Evolutionary conservation across 2,797 vertebrate genomes (phyloP).

Genomic region (Takifugu ocellatus): DNA sequence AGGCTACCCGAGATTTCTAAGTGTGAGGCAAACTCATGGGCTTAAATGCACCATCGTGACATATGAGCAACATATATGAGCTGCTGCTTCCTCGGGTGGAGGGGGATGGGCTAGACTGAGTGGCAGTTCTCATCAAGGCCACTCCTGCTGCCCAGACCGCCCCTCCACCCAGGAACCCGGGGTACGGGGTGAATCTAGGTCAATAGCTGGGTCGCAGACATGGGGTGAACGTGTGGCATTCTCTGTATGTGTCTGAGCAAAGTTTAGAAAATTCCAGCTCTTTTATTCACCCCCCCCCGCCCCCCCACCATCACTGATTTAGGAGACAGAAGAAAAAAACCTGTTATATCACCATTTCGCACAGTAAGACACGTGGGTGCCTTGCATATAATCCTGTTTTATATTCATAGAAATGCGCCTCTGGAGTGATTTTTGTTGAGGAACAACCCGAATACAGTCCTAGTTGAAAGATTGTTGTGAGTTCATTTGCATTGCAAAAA

Average conservation of each 20-base stretch:
- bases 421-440: conserved; percentile 16
- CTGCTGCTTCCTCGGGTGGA: conserved; percentile 14
- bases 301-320: not conserved
- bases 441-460: conserved; percentile 28
- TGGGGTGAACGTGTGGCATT: conserved; percentile 11
- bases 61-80: not conserved
- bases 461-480: conserved; percentile 15
- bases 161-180: conserved; percentile 50
- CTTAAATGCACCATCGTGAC: not conserved
- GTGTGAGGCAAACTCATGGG: not conserved
- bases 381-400: conserved; percentile 27
- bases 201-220: conserved; percentile 51
- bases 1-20: too few species aligned
- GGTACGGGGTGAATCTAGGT: conserved; percentile 56
- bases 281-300: conserved; percentile 1
- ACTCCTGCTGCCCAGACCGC: conserved; percentile 41
- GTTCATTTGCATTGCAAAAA: conserved; percentile 51
- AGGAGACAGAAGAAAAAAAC: too few species aligned
- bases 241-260: conserved; percentile 2
- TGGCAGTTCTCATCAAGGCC: conserved; percentile 47
- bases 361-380: not conserved
- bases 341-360: not conserved
- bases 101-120: conserved; percentile 22
- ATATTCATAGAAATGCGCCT: conserved; percentile 34
- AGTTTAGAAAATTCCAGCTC: conserved; percentile 15